These are phyloP conservation scores for Myrmecophaga tridactyla DNA, from an alignment of 2,113 vertebrate species.

Conservation along the genomic window DNA sequence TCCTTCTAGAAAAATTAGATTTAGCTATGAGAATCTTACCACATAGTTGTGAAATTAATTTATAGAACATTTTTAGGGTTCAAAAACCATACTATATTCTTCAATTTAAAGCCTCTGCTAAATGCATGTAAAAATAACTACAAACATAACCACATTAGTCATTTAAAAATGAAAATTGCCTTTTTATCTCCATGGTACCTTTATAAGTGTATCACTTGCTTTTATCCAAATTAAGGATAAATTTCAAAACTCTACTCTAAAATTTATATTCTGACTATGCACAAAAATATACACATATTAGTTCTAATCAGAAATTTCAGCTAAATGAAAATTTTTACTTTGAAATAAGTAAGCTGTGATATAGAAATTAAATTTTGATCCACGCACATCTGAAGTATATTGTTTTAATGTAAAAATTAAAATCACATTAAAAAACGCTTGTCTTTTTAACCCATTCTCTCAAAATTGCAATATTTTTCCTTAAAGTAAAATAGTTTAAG, in stretches of 20 bases:
- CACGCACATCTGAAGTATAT: constrained; percentile 37
- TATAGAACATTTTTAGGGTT: constrained; percentile 36
- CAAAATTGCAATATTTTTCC: background rate
- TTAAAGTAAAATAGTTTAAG: constrained; percentile 40
- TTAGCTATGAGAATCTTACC: constrained; percentile 63
- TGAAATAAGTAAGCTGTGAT: constrained; percentile 25
- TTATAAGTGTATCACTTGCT: constrained; percentile 22
- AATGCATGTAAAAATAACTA: constrained; percentile 32
- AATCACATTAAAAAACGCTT: background rate
- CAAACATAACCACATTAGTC: background rate
- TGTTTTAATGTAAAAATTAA: constrained; percentile 59
- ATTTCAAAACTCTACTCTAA: constrained; percentile 40
- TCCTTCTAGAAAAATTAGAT: constrained; percentile 62
- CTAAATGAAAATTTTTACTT: constrained; percentile 45
- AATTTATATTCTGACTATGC: constrained; percentile 30
- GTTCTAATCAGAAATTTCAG: constrained; percentile 48
- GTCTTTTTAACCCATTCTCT: constrained; percentile 12
- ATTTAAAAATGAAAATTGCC: constrained; percentile 31
- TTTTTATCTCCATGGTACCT: constrained; percentile 21
- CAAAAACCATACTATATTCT: background rate
- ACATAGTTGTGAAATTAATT: constrained; percentile 31
- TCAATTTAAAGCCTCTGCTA: constrained; percentile 34
- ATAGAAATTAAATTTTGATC: constrained; percentile 26
- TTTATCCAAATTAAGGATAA: constrained; percentile 44
- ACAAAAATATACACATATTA: constrained; percentile 49